These are phyloP conservation scores for Tetramorium parvispinum DNA, from an alignment of 1,140 invertebrate genomes.

Conservation along the genomic window DNA sequence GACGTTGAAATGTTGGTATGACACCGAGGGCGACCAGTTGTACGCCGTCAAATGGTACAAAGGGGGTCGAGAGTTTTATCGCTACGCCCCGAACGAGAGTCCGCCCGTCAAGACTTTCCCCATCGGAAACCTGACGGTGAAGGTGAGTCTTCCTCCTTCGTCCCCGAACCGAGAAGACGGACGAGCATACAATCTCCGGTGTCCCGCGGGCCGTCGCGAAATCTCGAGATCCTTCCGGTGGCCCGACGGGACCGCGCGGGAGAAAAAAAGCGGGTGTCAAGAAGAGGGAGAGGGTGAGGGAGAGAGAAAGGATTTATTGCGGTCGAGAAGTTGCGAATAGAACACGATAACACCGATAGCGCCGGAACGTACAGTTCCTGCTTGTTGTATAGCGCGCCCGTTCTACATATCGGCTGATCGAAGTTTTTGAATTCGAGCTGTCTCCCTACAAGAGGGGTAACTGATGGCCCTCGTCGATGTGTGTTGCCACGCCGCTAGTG, in stretches of 20 bases:
- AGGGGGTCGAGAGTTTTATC: slow-evolving; percentile 89
- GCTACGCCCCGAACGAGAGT: slow-evolving; percentile 86
- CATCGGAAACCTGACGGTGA: slow-evolving; percentile 86
- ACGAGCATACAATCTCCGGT: slow-evolving; percentile 13
- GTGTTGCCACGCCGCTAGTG: neutral
- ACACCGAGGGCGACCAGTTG: slow-evolving; percentile 91
- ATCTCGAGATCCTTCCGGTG: slow-evolving; percentile 40
- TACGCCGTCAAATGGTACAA: slow-evolving; percentile 96
- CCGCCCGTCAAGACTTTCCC: slow-evolving; percentile 87
- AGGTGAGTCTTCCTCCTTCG: slow-evolving; percentile 84
- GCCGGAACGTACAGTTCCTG: slow-evolving; percentile 61
- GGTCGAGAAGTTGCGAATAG: slow-evolving; percentile 60
- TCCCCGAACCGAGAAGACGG: neutral
- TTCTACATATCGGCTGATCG: slow-evolving; percentile 54
- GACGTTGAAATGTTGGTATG: slow-evolving; percentile 91
- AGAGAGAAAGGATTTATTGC: slow-evolving; percentile 63
- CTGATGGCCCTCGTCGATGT: slow-evolving; percentile 43
- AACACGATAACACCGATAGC: slow-evolving; percentile 67
- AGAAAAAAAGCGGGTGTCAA: slow-evolving; percentile 27
- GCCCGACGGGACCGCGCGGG: neutral
- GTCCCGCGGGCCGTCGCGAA: slow-evolving; percentile 30
- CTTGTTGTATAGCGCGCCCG: slow-evolving; percentile 37
- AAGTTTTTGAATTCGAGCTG: slow-evolving; percentile 64
- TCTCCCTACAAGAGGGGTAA: slow-evolving; percentile 36
- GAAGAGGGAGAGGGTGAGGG: neutral